Base-by-base conservation (phyloP, 2,113 vertebrate genomes). In the Leptodactylus fuscus region DNA sequence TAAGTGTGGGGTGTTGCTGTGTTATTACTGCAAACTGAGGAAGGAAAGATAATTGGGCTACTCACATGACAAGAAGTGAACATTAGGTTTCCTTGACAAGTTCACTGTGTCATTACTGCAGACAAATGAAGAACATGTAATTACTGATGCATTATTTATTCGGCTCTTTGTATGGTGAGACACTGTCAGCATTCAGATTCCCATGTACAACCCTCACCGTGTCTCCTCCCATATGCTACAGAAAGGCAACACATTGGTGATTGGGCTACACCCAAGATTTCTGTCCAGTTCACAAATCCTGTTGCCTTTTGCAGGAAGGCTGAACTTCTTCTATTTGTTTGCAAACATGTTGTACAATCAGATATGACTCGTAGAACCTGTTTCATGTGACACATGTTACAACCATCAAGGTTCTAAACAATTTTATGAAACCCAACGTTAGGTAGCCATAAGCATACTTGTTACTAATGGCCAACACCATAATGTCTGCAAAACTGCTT, bases 101-200 rank as follows among this genome's bases (percentile, higher is more conserved):
- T 74, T 20, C 1, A 71, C 34, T 11, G 10, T 89, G 79, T 88
- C 4, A 20, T 34, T 87, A 89, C 55, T 20, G 18, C 44, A 41
- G 27, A 18, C 12, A 38, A 16, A 69, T 62, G 9, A 11, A 84
- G 62, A 89, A 88, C 60, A 77, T 82, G 82, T 67, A 89, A 60
- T 13, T 77, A 86, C 0, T 5, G 32, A 24, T 58, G 76, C 88
- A 36, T 53, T 16, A 69, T 18, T 2, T 75, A 44, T 80, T n/a
- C 51, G 41, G 3, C 48, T 55, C 36, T 27, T 27, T 60, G 87
- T 74, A 89, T 65, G 94, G 94, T 96, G 93, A 92, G 94, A 94
- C 93, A 88, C 88, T 92, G 90, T 89, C 88, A 92, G 86, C 71
- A 27, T 10, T 69, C 88, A 71, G 83, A 89, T 96, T 96, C 95